These are phyloP conservation scores for Saguinus imperator DNA, from an alignment of 2,113 vertebrate genomes.

Conservation along the genomic window DNA sequence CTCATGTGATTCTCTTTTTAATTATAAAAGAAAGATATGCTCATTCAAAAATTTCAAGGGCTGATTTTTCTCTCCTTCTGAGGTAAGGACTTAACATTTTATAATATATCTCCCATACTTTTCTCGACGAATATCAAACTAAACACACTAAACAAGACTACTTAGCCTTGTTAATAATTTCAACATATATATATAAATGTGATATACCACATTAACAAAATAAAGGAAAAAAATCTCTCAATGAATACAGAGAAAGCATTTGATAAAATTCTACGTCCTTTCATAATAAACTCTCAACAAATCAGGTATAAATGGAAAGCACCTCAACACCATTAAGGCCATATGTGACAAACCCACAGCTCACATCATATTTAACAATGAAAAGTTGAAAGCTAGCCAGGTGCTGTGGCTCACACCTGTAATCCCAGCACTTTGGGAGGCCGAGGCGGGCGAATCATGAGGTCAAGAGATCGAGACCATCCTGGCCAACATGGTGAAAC, in stretches of 20 bases:
- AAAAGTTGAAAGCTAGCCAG: background rate
- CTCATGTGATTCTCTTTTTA: background rate
- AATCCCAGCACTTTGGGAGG: too few relatives aligned
- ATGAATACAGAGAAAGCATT: background rate
- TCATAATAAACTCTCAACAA: background rate
- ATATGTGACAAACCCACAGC: background rate
- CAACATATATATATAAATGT: background rate
- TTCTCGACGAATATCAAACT: background rate
- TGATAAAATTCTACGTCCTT: background rate
- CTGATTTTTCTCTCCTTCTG: background rate
- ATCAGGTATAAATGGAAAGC: background rate
- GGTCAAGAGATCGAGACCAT: too few relatives aligned
- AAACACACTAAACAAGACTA: background rate
- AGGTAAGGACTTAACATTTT: background rate
- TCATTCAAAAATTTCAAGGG: constrained; percentile 3
- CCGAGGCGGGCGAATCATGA: too few relatives aligned
- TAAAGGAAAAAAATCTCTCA: background rate
- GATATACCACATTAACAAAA: background rate
- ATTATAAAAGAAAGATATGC: background rate
- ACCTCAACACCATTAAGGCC: background rate
- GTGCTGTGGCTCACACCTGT: too few relatives aligned
- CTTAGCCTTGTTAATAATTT: background rate
- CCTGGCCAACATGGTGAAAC: too few relatives aligned
- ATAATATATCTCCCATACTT: background rate
- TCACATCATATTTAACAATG: background rate